phyloP scores from a whole-genome alignment of 1,140 invertebrate genomes.

The Ceratina japonica region DNA sequence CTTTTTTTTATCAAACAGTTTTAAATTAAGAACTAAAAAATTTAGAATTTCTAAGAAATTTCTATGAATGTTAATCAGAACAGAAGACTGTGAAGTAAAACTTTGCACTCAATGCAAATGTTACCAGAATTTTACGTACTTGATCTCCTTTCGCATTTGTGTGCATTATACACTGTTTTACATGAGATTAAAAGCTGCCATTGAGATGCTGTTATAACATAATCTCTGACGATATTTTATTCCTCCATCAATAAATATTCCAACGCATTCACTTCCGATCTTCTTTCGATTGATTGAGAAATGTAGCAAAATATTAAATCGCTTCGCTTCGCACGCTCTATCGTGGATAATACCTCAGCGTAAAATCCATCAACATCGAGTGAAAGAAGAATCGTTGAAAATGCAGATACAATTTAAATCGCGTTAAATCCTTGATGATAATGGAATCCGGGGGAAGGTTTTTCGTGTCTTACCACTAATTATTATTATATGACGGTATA shows the following conservation, averaged over 20 bases:
- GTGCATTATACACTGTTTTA: neutral
- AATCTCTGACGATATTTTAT: neutral
- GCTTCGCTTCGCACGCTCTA: too few species aligned
- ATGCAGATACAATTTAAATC: neutral
- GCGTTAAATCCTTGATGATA: slow-evolving; percentile 17
- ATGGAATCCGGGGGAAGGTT: neutral
- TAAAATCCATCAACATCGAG: neutral
- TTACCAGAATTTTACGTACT: too few species aligned
- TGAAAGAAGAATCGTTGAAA: neutral
- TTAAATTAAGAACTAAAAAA: too few species aligned
- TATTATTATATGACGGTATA: slow-evolving; percentile 26
- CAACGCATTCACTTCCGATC: neutral
- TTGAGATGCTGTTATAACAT: neutral
- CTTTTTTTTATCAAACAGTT: too few species aligned
- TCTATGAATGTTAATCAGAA: too few species aligned
- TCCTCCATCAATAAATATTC: too few species aligned
- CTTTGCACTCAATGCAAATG: too few species aligned
- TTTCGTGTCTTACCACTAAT: slow-evolving; percentile 7
- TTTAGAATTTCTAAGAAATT: too few species aligned
- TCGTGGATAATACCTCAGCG: neutral
- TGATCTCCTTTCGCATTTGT: neutral
- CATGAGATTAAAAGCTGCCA: neutral
- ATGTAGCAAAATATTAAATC: neutral
- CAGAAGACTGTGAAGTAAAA: too few species aligned
- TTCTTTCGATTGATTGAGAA: neutral